phyloP scores from a whole-genome alignment of 2,797 vertebrate species.

The Clarias pachynema region DNA sequence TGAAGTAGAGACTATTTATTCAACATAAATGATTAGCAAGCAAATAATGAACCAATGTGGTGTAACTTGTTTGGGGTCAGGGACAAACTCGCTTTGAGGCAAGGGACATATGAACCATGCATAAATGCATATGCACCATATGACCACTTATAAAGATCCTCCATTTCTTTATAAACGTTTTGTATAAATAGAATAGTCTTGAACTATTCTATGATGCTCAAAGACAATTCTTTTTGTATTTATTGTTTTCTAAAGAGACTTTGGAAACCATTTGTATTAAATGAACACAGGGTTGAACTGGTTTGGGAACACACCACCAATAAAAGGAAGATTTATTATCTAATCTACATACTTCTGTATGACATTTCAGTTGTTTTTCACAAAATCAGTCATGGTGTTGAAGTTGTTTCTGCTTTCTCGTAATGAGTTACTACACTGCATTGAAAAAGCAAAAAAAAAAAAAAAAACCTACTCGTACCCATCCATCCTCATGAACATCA shows the following conservation, averaged over 20 bases:
- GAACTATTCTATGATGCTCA: background rate
- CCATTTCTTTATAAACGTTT: background rate
- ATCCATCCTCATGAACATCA: background rate
- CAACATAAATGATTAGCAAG: constrained; percentile 44
- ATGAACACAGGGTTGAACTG: background rate
- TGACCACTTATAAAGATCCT: background rate
- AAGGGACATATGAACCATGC: background rate
- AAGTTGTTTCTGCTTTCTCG: background rate
- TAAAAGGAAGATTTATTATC: background rate
- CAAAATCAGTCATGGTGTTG: background rate
- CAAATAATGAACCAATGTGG: constrained; percentile 25
- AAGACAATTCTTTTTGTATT: background rate
- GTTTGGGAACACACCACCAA: background rate
- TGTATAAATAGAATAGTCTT: background rate
- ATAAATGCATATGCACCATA: background rate
- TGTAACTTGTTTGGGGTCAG: constrained; percentile 26
- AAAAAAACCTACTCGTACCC: background rate
- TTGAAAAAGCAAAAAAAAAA: background rate
- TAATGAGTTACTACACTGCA: background rate
- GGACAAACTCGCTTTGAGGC: constrained; percentile 10
- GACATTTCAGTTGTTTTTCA: no score
- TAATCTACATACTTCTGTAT: background rate
- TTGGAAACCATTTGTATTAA: background rate
- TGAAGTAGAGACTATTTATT: constrained; percentile 37
- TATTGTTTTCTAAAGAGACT: background rate